Evolutionary conservation across 2,113 vertebrate genomes (phyloP).

Genomic region (Arvicanthis niloticus): DNA sequence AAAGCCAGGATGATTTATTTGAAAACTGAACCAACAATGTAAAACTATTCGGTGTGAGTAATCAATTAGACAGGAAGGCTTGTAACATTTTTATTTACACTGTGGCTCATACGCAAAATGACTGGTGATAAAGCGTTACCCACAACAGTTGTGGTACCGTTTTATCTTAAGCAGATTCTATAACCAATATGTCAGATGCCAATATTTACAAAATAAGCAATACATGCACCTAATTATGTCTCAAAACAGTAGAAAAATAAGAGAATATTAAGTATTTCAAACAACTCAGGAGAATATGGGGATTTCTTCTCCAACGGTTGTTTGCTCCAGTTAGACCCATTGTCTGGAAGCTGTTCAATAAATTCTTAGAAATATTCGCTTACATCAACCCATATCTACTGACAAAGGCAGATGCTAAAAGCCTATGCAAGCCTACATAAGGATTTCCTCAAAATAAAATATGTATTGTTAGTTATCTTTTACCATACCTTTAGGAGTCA

Average conservation of each 20-base stretch:
- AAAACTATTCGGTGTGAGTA: not conserved
- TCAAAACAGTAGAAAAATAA: not conserved
- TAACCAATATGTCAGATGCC: not conserved
- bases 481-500: no score
- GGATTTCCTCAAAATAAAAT: not conserved
- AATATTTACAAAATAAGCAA: constrained; percentile 39
- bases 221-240: constrained; percentile 1
- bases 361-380: constrained; percentile 45
- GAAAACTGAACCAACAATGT: not conserved
- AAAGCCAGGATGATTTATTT: not conserved
- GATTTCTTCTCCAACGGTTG: not conserved
- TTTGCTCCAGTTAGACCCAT: not conserved
- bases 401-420: not conserved
- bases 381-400: not conserved
- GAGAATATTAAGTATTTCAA: not conserved
- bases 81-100: constrained; percentile 30
- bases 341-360: constrained; percentile 30
- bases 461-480: not conserved
- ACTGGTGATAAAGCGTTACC: not conserved
- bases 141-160: not conserved
- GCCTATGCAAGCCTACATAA: not conserved
- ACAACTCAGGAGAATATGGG: not conserved
- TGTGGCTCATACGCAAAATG: not conserved
- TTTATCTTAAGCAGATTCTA: constrained; percentile 57
- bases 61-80: constrained; percentile 42